phyloP scores from a whole-genome alignment of 1,140 invertebrate species.

The Trachelipus rathkii region DNA sequence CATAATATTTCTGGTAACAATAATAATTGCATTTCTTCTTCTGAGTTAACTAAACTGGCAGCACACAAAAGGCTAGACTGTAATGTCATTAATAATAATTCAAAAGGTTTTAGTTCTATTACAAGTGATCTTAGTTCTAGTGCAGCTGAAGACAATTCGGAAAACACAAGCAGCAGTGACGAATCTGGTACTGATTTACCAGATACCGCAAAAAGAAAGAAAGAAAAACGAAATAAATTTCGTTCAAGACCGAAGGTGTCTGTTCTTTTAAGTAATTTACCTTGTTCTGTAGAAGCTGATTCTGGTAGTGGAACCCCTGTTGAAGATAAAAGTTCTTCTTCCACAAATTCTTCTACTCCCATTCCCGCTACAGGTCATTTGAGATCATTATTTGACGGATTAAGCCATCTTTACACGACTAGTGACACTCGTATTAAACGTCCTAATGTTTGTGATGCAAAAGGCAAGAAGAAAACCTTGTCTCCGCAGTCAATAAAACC shows the following conservation, averaged over 20 bases:
- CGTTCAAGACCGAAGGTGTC: not conserved
- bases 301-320: conserved; percentile 44
- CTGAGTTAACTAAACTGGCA: no score
- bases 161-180: conserved; percentile 48
- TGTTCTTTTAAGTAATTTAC: conserved; percentile 29
- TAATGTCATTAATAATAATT: not conserved
- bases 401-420: conserved; percentile 75
- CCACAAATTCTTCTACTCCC: conserved; percentile 48
- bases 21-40: not conserved
- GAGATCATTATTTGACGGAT: conserved; percentile 73
- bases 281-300: conserved; percentile 41
- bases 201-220: conserved; percentile 25
- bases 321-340: conserved; percentile 45
- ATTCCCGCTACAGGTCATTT: conserved; percentile 57
- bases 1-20: no score
- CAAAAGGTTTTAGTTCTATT: conserved; percentile 22
- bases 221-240: not conserved
- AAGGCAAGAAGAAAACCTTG: conserved; percentile 26
- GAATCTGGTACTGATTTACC: conserved; percentile 46
- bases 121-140: conserved; percentile 46
- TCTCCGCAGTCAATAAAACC: conserved; percentile 2
- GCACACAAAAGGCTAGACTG: not conserved
- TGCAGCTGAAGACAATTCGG: conserved; percentile 40
- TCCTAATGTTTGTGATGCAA: conserved; percentile 48
- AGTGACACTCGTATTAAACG: conserved; percentile 56